phyloP scores from a whole-genome alignment of 1,140 invertebrate species.

The Caenorhabditis latens region DNA sequence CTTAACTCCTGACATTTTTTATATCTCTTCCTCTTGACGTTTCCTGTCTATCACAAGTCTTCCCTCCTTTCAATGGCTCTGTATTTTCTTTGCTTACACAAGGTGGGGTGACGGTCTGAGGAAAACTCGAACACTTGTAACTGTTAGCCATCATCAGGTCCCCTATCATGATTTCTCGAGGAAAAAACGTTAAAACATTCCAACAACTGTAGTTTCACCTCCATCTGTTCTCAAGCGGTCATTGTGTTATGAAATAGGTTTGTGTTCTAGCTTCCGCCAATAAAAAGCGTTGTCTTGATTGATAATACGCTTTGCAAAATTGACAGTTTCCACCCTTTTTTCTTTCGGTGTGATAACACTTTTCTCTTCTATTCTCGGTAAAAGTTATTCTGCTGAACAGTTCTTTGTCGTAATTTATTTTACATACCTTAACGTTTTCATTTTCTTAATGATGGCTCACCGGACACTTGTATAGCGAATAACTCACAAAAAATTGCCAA shows the following conservation, averaged over 20 bases:
- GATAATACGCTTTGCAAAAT: constrained; percentile 22
- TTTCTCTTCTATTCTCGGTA: constrained; percentile 13
- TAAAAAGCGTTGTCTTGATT: neutral
- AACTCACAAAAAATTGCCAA: no score
- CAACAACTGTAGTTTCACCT: neutral
- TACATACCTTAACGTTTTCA: no score
- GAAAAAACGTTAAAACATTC: no score
- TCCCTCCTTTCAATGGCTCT: neutral
- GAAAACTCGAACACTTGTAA: neutral
- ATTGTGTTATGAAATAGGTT: neutral
- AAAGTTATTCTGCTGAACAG: neutral
- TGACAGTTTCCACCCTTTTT: neutral
- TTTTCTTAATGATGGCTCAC: no score
- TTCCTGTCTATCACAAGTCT: no score
- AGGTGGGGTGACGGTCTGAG: neutral
- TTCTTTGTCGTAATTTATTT: no score
- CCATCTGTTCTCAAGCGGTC: no score
- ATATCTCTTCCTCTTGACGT: no score
- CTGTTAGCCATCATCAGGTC: no score
- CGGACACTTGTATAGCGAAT: no score
- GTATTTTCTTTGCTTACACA: constrained; percentile 16
- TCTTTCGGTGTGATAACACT: neutral
- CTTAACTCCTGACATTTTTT: no score
- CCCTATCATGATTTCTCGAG: no score
- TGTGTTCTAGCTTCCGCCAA: constrained; percentile 1